Conservation (phyloP, 2,113 vertebrate genomes). For the Muntiacus reevesi region DNA sequence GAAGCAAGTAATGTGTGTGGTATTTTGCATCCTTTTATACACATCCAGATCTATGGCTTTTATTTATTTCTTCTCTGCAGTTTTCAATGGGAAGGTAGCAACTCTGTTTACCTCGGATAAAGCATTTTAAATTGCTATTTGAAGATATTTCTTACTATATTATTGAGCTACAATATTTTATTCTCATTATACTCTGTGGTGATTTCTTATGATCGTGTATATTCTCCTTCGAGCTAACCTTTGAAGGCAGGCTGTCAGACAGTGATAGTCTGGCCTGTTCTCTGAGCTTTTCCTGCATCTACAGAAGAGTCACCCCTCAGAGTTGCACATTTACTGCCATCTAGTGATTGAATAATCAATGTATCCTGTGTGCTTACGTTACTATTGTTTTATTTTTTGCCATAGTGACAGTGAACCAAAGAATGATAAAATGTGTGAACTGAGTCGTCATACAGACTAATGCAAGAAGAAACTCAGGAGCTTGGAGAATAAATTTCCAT, state of each 20-base stretch:
- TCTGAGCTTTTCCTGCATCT: neutral
- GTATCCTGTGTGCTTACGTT: neutral
- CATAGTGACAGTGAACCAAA: neutral
- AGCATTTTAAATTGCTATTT: conserved; percentile 62
- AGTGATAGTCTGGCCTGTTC: conserved; percentile 33
- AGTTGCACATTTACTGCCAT: conserved; percentile 80
- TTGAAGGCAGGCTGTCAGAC: conserved; percentile 64
- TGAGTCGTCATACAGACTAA: neutral
- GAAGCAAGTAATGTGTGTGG: conserved; percentile 23
- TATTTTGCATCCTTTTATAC: conserved; percentile 47
- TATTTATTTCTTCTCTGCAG: conserved; percentile 13
- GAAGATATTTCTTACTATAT: conserved; percentile 25
- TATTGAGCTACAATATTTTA: neutral
- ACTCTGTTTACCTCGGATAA: conserved; percentile 44
- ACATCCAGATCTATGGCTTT: conserved; percentile 45
- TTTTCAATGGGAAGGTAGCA: conserved; percentile 33
- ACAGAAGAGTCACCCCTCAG: accelerated
- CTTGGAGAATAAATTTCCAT: neutral
- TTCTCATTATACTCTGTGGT: conserved; percentile 16
- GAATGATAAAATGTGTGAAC: neutral
- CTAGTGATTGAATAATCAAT: conserved; percentile 66
- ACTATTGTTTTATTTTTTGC: neutral
- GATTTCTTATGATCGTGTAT: conserved; percentile 46
- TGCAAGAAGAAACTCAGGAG: neutral
- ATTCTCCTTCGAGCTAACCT: conserved; percentile 63